Evolutionary conservation across 2,888 invertebrate species (phyloP).

Genomic region (Cephus runcator): DNA sequence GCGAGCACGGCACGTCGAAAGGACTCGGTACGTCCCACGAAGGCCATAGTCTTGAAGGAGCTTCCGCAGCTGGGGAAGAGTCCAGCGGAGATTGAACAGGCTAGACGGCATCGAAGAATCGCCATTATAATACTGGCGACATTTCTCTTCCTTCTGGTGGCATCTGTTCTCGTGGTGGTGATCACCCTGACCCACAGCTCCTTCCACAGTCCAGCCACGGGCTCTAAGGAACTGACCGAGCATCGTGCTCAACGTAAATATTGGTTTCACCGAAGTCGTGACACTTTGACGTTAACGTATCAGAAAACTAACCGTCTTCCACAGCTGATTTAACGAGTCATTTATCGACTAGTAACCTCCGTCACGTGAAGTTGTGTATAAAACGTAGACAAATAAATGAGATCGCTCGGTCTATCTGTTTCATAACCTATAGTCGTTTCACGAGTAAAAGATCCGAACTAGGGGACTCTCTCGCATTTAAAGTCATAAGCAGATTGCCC

Average conservation of each 20-base stretch:
- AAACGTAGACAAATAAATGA: too few relatives aligned
- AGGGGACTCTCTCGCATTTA: too few relatives aligned
- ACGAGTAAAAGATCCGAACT: too few relatives aligned
- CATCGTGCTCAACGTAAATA: slow-evolving; percentile 53
- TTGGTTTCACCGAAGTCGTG: slow-evolving; percentile 17
- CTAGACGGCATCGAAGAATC: slow-evolving; percentile 75
- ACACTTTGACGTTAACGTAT: slow-evolving; percentile 8
- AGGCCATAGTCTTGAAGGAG: slow-evolving; percentile 48
- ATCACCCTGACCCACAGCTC: slow-evolving; percentile 81
- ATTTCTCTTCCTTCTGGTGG: slow-evolving; percentile 78
- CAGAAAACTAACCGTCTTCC: too few relatives aligned
- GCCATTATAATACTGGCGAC: slow-evolving; percentile 78
- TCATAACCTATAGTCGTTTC: too few relatives aligned
- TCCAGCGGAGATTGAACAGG: slow-evolving; percentile 70
- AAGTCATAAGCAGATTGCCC: too few relatives aligned
- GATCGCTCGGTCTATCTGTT: too few relatives aligned
- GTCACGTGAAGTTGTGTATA: neutral
- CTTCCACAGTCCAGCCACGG: slow-evolving; percentile 72
- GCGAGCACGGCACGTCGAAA: slow-evolving; percentile 72
- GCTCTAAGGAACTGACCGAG: slow-evolving; percentile 64
- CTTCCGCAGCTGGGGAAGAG: slow-evolving; percentile 63
- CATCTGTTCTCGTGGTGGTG: slow-evolving; percentile 81
- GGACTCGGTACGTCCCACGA: slow-evolving; percentile 76
- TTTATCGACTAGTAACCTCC: neutral
- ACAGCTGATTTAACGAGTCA: too few relatives aligned